A percentile compares a stretch with the other conserved stretches of the same genome.
Conservation (phyloP, 2,888 invertebrate genomes). For the Ashinkailepas kermadecensis region DNA sequence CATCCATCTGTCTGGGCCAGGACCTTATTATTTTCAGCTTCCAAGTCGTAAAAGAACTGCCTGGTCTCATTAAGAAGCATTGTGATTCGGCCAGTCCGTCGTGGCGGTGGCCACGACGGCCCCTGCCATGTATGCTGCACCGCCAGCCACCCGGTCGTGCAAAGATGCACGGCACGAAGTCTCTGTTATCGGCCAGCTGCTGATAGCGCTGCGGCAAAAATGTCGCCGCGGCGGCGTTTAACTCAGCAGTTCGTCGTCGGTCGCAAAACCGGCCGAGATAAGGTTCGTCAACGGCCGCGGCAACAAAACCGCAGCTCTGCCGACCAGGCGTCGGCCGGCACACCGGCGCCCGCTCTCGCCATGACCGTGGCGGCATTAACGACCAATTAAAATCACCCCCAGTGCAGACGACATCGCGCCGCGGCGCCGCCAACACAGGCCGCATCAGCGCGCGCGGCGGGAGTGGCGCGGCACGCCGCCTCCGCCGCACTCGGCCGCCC, state of each 20-base stretch:
- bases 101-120: neutral
- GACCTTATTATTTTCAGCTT: constrained; percentile 10
- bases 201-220: neutral
- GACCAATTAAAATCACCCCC: constrained; percentile 11
- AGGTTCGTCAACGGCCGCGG: neutral
- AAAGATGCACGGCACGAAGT: neutral
- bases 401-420: neutral
- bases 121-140: neutral
- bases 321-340: neutral
- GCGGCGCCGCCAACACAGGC: neutral
- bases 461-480: neutral
- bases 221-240: neutral
- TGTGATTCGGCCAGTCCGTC: neutral
- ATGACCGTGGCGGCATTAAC: neutral
- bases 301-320: neutral
- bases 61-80: neutral
- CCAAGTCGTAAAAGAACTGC: neutral
- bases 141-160: neutral
- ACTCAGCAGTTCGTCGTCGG: neutral
- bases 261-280: neutral
- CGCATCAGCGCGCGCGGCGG: neutral
- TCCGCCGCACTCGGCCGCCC: neutral
- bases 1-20: neutral
- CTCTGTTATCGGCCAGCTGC: neutral
- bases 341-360: neutral